Evolutionary conservation across 2,113 vertebrate genomes (phyloP).

Genomic region (Vireo altiloquus): DNA sequence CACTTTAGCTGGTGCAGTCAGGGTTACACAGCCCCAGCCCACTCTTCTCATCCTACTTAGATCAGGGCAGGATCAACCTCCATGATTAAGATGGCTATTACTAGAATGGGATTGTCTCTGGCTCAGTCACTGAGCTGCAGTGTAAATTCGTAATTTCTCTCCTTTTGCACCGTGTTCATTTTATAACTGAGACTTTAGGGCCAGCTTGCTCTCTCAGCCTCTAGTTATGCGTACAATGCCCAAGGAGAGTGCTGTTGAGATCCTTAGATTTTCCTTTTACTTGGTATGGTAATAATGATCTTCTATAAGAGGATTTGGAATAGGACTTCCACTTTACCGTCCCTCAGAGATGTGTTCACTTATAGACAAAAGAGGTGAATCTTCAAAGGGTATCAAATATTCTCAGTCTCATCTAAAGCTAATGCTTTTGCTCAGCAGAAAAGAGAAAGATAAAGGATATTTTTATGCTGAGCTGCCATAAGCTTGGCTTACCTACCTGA

Average conservation of each 20-base stretch:
- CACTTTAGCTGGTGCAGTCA: not conserved
- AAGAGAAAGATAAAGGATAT: not conserved
- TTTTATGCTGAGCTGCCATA: not conserved
- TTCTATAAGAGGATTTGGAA: not conserved
- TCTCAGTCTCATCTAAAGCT: not conserved
- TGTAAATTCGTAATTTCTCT: not conserved
- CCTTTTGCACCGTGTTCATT: not conserved
- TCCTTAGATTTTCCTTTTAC: not conserved
- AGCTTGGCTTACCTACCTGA: not conserved
- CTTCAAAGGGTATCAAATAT: not conserved
- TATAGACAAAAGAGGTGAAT: not conserved
- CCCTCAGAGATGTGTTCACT: accelerated
- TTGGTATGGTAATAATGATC: not conserved
- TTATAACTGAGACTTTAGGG: not conserved
- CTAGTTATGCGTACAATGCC: not conserved
- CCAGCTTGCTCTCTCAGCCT: not conserved
- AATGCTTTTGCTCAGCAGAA: not conserved
- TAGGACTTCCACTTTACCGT: not conserved
- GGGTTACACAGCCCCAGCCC: not conserved
- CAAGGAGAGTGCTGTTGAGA: not conserved
- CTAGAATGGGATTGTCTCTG: not conserved
- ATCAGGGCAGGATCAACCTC: not conserved
- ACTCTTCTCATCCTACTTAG: not conserved
- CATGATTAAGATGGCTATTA: not conserved
- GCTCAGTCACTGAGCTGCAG: not conserved